These are phyloP conservation scores for Callopanchax toddi DNA, from an alignment of 2,113 vertebrate genomes.

Conservation along the genomic window DNA sequence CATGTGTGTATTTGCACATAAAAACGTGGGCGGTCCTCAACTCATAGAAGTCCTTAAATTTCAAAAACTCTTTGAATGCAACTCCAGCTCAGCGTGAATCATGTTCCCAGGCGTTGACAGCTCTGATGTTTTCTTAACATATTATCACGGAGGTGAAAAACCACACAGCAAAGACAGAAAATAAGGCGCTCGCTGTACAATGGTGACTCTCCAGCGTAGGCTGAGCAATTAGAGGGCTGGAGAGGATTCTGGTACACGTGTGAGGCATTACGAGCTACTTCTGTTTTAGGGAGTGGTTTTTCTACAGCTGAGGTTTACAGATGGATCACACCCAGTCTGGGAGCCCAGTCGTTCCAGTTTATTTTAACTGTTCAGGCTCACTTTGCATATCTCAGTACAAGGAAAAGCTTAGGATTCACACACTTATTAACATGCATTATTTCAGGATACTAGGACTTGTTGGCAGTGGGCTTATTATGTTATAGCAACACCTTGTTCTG, in stretches of 20 bases:
- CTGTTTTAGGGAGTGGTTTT: constrained; percentile 8
- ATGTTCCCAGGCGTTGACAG: not conserved
- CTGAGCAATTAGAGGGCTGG: constrained; percentile 40
- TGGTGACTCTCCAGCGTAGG: not conserved
- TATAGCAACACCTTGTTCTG: not conserved
- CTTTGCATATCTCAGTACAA: not conserved
- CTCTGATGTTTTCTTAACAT: not conserved
- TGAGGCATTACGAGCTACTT: constrained; percentile 43
- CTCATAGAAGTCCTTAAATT: not conserved
- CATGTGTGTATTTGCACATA: not conserved
- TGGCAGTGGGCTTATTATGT: too few relatives aligned
- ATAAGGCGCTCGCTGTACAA: constrained; percentile 31
- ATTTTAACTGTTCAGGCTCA: not conserved
- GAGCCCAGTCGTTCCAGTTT: not conserved
- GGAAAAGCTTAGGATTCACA: not conserved
- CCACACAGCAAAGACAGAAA: not conserved
- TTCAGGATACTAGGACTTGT: not conserved
- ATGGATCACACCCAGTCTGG: constrained; percentile 1
- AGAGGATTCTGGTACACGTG: constrained; percentile 49
- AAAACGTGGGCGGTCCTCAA: not conserved
- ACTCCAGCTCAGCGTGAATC: not conserved
- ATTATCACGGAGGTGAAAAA: not conserved
- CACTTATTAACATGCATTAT: not conserved
- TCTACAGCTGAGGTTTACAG: not conserved
- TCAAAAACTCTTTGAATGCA: not conserved